Conservation (phyloP, 2,888 invertebrate genomes). For the Rhorus exstirpatorius region DNA sequence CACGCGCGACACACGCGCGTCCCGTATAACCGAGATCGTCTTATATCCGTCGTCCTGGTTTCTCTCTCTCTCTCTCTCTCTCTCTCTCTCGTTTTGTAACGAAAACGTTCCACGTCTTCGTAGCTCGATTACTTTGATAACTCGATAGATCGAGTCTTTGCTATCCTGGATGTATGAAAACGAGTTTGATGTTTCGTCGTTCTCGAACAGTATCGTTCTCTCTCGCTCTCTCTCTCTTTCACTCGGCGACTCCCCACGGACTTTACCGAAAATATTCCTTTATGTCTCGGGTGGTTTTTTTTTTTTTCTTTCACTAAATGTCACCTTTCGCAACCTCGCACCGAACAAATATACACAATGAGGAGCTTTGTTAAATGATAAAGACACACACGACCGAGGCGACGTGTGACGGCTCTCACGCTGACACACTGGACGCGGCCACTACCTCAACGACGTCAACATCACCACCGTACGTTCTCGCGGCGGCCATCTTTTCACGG, state of each 20-base stretch:
- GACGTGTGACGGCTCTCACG: conserved; percentile 77
- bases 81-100: neutral
- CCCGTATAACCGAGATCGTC: conserved; percentile 69
- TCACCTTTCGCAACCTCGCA: conserved; percentile 2
- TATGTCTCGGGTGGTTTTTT: conserved; percentile 6
- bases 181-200: conserved; percentile 27
- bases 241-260: conserved; percentile 55
- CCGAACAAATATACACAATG: conserved; percentile 18
- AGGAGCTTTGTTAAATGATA: neutral
- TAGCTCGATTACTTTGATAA: neutral
- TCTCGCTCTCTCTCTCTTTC: conserved; percentile 6
- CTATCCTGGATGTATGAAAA: conserved; percentile 24
- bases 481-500: conserved; percentile 85
- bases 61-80: neutral
- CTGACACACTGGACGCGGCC: conserved; percentile 81
- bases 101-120: neutral
- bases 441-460: conserved; percentile 83
- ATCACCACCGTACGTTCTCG: conserved; percentile 84
- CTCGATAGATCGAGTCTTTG: neutral
- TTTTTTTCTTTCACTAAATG: conserved; percentile 1
- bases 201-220: neutral
- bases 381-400: conserved; percentile 69
- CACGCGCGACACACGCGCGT: conserved; percentile 70
- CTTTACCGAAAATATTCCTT: conserved; percentile 48
- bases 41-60: conserved; percentile 64